A percentile compares a stretch with the other conserved stretches of the same genome.
Conservation (phyloP, 2,888 invertebrate genomes). For the Athalia rosae region DNA sequence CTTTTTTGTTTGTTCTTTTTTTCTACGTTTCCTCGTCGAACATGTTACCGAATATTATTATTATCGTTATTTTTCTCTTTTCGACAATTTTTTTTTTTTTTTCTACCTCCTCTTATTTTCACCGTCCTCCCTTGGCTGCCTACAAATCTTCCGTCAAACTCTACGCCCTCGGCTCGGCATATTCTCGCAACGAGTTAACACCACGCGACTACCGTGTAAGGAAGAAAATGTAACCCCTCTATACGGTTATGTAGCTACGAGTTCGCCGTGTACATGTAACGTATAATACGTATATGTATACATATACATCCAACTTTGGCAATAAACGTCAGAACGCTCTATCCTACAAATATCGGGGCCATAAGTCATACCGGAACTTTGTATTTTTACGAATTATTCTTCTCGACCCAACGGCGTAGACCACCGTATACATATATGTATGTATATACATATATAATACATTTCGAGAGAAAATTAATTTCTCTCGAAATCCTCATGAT, state of each 20-base stretch:
- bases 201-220: slow-evolving; percentile 22
- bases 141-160: slow-evolving; percentile 28
- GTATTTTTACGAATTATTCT: slow-evolving; percentile 42
- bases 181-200: slow-evolving; percentile 25
- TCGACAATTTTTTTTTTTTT: not conserved
- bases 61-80: not conserved
- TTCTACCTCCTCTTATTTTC: not conserved
- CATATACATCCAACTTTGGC: slow-evolving; percentile 35
- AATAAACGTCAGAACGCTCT: slow-evolving; percentile 36
- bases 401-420: not conserved
- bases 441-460: too few relatives aligned
- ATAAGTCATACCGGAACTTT: slow-evolving; percentile 39
- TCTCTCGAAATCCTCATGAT: too few relatives aligned
- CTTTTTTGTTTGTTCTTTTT: not conserved
- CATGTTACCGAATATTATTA: not conserved
- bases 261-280: too few relatives aligned
- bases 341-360: slow-evolving; percentile 35
- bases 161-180: slow-evolving; percentile 22
- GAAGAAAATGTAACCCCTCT: slow-evolving; percentile 21
- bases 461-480: too few relatives aligned
- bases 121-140: not conserved
- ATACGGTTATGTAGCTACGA: not conserved
- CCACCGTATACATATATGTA: not conserved
- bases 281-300: too few relatives aligned
- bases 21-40: not conserved